Evolutionary conservation across 2,797 vertebrate genomes (phyloP).

Genomic region (Oryzias sinensis): DNA sequence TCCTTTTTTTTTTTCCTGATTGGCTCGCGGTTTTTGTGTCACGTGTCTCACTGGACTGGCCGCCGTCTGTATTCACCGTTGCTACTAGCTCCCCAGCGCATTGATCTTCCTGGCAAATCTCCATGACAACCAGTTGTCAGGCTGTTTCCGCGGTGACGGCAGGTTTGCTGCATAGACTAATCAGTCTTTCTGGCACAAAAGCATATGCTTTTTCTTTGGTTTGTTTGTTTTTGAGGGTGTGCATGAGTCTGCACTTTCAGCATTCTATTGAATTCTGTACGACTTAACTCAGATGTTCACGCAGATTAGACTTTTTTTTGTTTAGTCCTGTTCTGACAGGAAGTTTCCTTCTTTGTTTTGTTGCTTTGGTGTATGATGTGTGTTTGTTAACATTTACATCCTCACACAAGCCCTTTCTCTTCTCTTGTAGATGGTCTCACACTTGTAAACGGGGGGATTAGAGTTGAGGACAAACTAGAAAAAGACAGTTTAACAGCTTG

Average conservation of each 20-base stretch:
- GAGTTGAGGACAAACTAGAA: slow-evolving; percentile 50
- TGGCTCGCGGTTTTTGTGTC: slow-evolving; percentile 10
- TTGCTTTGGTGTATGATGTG: slow-evolving; percentile 25
- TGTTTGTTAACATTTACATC: slow-evolving; percentile 43
- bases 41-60: slow-evolving; percentile 43
- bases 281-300: slow-evolving; percentile 4
- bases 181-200: slow-evolving; percentile 41
- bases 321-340: slow-evolving; percentile 3
- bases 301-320: neutral
- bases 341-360: slow-evolving; percentile 10
- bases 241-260: slow-evolving; percentile 30
- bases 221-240: slow-evolving; percentile 12
- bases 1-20: neutral
- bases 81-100: slow-evolving; percentile 22
- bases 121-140: slow-evolving; percentile 60
- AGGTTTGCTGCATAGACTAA: slow-evolving; percentile 24
- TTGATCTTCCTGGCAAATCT: slow-evolving; percentile 61
- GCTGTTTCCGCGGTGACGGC: slow-evolving; percentile 47
- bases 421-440: slow-evolving; percentile 39
- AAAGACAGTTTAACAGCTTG: slow-evolving; percentile 51
- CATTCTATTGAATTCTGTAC: neutral
- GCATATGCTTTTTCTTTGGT: slow-evolving; percentile 4
- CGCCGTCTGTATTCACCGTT: slow-evolving; percentile 21
- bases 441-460: slow-evolving; percentile 22
- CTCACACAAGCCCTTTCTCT: slow-evolving; percentile 33